A percentile compares a stretch with the other conserved stretches of the same genome.
Evolutionary conservation across 2,113 vertebrate genomes (phyloP).

Genomic region (Gymnarchus niloticus): DNA sequence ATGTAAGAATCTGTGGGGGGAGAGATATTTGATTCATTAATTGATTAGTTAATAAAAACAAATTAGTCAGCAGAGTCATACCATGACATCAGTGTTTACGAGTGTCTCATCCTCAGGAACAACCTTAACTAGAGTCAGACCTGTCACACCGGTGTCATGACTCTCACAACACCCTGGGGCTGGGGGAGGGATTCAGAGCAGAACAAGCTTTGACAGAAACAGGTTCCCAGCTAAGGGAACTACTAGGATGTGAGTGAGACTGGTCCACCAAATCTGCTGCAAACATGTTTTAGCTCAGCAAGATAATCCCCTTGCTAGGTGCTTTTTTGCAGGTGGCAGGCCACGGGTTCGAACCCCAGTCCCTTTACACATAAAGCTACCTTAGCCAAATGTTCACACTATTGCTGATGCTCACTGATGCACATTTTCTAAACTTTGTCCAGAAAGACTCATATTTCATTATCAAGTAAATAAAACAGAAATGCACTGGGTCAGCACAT

Average conservation of each 20-base stretch:
- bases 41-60: background rate
- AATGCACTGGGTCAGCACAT: too few species aligned
- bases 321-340: background rate
- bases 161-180: background rate
- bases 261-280: background rate
- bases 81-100: background rate
- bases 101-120: too few species aligned
- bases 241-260: background rate
- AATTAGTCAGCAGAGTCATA: background rate
- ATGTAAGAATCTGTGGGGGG: conserved; percentile 78
- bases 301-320: background rate
- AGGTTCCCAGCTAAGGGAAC: background rate
- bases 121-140: background rate
- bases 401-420: background rate
- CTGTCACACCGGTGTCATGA: background rate
- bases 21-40: background rate
- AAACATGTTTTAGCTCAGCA: background rate
- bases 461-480: too few species aligned
- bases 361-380: background rate
- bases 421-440: background rate
- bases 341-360: background rate
- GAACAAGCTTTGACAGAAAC: background rate
- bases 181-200: background rate
- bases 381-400: background rate
- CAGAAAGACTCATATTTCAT: too few species aligned